phyloP scores from a whole-genome alignment of 2,888 invertebrate genomes.

The Alloplasta piceator region DNA sequence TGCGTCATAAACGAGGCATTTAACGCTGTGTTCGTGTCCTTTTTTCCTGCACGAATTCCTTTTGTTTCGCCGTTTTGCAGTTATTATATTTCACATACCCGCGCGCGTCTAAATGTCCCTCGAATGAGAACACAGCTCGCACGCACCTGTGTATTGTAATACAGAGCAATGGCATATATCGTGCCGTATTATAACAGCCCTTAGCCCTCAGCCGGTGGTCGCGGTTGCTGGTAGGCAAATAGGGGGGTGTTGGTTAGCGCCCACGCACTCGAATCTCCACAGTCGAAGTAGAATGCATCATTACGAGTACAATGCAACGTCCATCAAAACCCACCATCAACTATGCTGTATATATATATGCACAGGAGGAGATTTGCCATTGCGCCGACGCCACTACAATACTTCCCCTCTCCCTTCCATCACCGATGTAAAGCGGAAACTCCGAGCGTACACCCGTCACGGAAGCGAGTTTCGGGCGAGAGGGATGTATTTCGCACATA shows the following conservation, averaged over 20 bases:
- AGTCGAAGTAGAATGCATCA: conserved; percentile 75
- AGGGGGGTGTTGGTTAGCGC: conserved; percentile 59
- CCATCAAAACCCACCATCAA: conserved; percentile 75
- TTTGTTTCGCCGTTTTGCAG: conserved; percentile 35
- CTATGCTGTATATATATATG: conserved; percentile 12
- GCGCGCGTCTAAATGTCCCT: conserved; percentile 65
- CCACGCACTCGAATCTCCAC: conserved; percentile 48
- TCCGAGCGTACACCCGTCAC: conserved; percentile 41
- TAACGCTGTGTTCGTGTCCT: conserved; percentile 11
- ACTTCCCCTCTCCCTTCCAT: background rate
- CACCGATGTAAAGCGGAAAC: conserved; percentile 41
- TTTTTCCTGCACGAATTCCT: conserved; percentile 5
- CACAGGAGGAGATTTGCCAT: conserved; percentile 28
- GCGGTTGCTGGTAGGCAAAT: background rate
- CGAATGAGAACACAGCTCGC: conserved; percentile 64
- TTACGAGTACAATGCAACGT: conserved; percentile 78
- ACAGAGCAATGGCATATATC: conserved; percentile 59
- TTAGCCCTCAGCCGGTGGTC: conserved; percentile 68
- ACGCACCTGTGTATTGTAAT: conserved; percentile 39
- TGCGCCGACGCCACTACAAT: conserved; percentile 31
- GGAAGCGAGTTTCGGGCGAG: conserved; percentile 37
- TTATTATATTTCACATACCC: conserved; percentile 48
- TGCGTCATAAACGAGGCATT: conserved; percentile 26
- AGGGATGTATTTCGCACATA: background rate
- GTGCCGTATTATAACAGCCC: conserved; percentile 46